These are phyloP conservation scores for Cyprinus carpio DNA, from an alignment of 2,113 vertebrate genomes.

Conservation along the genomic window DNA sequence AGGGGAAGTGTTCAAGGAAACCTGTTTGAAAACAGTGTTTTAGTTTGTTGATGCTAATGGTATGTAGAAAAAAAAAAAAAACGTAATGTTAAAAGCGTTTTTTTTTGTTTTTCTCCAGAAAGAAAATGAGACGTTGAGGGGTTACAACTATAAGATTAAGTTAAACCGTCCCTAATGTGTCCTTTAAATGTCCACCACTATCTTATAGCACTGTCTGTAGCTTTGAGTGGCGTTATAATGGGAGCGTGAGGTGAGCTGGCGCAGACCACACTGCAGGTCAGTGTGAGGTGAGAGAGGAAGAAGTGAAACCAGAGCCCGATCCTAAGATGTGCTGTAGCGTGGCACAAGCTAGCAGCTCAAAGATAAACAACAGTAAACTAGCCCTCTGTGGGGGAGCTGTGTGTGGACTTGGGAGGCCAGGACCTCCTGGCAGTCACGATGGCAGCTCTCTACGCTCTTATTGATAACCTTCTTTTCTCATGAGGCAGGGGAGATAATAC, in stretches of 20 bases:
- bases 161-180: background rate
- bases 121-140: background rate
- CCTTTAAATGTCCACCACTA: background rate
- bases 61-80: background rate
- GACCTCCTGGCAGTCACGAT: constrained; percentile 75
- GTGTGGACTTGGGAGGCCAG: constrained; percentile 50
- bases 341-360: constrained; percentile 32
- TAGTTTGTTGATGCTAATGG: background rate
- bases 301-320: constrained; percentile 35
- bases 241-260: constrained; percentile 15
- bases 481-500: constrained; percentile 63
- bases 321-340: constrained; percentile 40
- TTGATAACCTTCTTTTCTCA: constrained; percentile 81
- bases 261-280: constrained; percentile 38
- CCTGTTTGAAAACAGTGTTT: background rate
- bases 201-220: constrained; percentile 10
- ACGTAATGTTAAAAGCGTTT: background rate
- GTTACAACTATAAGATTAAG: background rate
- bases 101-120: background rate
- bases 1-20: background rate
- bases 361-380: constrained; percentile 56
- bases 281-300: constrained; percentile 32
- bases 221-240: constrained; percentile 30
- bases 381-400: constrained; percentile 44
- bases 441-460: constrained; percentile 75